Conservation (phyloP, 2,888 invertebrate species). For the Teleogryllus oceanicus region DNA sequence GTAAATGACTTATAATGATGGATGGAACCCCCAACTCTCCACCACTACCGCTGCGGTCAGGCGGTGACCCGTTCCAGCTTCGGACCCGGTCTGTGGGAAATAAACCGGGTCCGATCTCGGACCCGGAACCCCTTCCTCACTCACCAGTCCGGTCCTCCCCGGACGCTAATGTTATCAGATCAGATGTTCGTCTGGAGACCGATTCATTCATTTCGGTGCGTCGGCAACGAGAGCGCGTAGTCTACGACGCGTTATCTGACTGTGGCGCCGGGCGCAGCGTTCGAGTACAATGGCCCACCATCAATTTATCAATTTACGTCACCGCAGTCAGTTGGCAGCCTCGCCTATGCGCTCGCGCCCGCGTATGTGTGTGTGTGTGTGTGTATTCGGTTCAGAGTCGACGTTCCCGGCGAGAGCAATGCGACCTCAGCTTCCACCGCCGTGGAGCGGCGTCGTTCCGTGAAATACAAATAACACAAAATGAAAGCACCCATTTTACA, state of each 20-base stretch:
- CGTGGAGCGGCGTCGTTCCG: not conserved
- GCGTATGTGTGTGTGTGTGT: not conserved
- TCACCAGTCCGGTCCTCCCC: not conserved
- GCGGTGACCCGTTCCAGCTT: too few species aligned
- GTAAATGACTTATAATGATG: conserved; percentile 18
- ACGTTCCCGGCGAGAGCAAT: not conserved
- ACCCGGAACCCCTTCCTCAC: too few species aligned
- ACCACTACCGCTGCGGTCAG: not conserved
- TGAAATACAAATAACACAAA: not conserved
- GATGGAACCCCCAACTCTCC: not conserved
- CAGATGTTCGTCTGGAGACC: conserved; percentile 18
- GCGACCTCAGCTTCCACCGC: not conserved
- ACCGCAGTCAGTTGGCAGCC: not conserved
- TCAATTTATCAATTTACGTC: conserved; percentile 18
- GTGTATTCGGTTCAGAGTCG: not conserved
- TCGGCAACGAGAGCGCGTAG: not conserved
- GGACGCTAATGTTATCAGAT: not conserved
- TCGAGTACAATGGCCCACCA: conserved; percentile 1
- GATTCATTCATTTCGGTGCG: conserved; percentile 12
- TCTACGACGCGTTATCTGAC: not conserved
- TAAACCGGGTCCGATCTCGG: too few species aligned
- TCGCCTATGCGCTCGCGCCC: not conserved
- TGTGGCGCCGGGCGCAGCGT: not conserved
- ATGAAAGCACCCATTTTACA: too few species aligned
- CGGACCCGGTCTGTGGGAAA: too few species aligned